phyloP scores from a whole-genome alignment of 2,113 vertebrate genomes.

The Pithys albifrons region DNA sequence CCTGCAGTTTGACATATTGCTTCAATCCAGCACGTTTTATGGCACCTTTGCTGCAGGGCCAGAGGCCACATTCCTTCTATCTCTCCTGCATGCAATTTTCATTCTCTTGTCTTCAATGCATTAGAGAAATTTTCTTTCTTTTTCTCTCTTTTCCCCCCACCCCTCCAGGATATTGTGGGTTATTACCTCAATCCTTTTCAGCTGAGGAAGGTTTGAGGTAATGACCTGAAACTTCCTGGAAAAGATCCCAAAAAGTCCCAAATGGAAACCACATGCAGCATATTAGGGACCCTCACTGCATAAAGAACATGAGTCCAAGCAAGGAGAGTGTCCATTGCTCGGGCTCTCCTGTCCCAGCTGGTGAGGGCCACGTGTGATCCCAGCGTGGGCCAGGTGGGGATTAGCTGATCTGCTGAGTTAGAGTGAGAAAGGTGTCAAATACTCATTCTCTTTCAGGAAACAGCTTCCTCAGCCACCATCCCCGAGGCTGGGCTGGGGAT shows the following conservation, averaged over 20 bases:
- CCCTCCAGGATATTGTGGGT: constrained; percentile 50
- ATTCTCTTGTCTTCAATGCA: constrained; percentile 21
- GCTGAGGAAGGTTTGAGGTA: constrained; percentile 57
- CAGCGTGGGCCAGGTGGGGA: not conserved
- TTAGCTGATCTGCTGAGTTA: not conserved
- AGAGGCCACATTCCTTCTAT: constrained; percentile 40
- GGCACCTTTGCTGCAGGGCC: not conserved
- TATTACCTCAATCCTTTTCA: constrained; percentile 65
- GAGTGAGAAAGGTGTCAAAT: not conserved
- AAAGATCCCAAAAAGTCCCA: constrained; percentile 51
- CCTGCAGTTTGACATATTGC: not conserved
- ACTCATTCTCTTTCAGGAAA: not conserved
- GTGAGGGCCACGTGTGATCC: not conserved
- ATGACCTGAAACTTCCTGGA: constrained; percentile 68
- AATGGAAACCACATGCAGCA: constrained; percentile 69
- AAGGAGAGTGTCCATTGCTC: not conserved
- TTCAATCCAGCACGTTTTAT: constrained; percentile 33
- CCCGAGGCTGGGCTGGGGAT: not conserved
- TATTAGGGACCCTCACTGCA: constrained; percentile 33
- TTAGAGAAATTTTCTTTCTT: constrained; percentile 5
- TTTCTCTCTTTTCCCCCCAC: not conserved
- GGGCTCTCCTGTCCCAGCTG: constrained; percentile 15
- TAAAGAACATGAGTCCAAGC: constrained; percentile 38
- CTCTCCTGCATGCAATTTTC: constrained; percentile 18
- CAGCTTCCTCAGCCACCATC: not conserved